Base-by-base conservation (phyloP, 2,797 vertebrate species). In the Pempheris klunzingeri region DNA sequence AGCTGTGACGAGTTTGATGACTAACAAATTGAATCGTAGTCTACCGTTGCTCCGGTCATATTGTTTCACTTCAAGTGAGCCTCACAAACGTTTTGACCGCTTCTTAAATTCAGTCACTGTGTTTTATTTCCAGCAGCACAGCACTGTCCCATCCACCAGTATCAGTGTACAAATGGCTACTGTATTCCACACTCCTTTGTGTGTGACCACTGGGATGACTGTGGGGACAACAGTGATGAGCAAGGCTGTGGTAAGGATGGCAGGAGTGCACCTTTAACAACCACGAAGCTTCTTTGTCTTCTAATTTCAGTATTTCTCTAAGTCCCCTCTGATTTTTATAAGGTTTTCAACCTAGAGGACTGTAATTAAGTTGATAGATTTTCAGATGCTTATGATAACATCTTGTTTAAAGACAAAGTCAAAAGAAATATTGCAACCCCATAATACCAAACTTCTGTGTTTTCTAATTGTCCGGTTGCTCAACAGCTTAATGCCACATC, bases 201-300 rank as follows among this genome's bases (percentile, higher is more conserved):
- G 54, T 95, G 95, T 34, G 93, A 95, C 88, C 92, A 95, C 90
- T 92, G 83, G 85, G 66, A 95, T 7, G 94, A 95, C 84, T 95
- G 95, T 58, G 94, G 93, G 18, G 95, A 95, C 80, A 74, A 78
- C 78, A 95, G 94, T 22, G 95, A 95, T 71, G 95, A 95, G 76
- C 77, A 92, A 60, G 88, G 41, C 83, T 95, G 94, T 77, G 89
- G 95, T 95, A 80, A 89, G 90, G 20, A 43, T 18, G 32, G 44
- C 4, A 34, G 17, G 26, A 6, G n/a, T 28, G 11, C 34, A 36
- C 5, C n/a, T 58, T 8, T 20, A 24, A 24, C 36, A 8, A 36
- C 61, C 20, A 3, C 24, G n/a, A 22, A 44, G 2, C 39, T 24
- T 3, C 3, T 32, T n/a, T 32, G n/a, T 60, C 11, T 52, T 28